These are phyloP conservation scores for Nautilus pompilius DNA, from an alignment of 1,140 invertebrate genomes.

Conservation along the genomic window DNA sequence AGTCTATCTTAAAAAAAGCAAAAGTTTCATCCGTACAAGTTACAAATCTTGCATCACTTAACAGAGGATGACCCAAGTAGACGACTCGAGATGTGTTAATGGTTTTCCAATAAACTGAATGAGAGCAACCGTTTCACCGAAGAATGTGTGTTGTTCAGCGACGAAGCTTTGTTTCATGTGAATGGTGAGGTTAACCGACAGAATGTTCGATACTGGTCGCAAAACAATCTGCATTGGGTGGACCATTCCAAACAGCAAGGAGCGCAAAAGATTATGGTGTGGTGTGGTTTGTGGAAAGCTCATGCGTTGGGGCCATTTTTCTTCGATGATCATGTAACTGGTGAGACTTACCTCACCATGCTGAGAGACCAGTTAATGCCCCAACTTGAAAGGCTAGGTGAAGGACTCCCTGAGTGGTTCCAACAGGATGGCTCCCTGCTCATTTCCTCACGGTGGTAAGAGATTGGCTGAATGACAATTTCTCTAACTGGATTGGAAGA, in stretches of 20 bases:
- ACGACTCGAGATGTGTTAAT: not conserved
- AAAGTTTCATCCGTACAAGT: not conserved
- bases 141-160: conserved; percentile 2
- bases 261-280: not conserved
- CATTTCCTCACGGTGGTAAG: not conserved
- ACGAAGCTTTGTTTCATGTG: not conserved
- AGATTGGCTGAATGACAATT: not conserved
- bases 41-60: conserved; percentile 2
- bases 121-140: not conserved
- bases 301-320: not conserved
- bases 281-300: not conserved
- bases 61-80: not conserved
- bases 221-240: not conserved
- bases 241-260: not conserved
- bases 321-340: not conserved
- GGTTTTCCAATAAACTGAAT: not conserved
- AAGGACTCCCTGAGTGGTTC: not conserved
- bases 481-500: not conserved
- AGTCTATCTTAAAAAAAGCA: too few relatives aligned
- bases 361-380: not conserved
- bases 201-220: not conserved
- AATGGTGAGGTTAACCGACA: not conserved
- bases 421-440: too few relatives aligned
- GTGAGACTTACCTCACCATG: not conserved
- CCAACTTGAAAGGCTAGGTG: not conserved